Evolutionary conservation across 2,113 vertebrate species (phyloP).

Genomic region (Columba livia): DNA sequence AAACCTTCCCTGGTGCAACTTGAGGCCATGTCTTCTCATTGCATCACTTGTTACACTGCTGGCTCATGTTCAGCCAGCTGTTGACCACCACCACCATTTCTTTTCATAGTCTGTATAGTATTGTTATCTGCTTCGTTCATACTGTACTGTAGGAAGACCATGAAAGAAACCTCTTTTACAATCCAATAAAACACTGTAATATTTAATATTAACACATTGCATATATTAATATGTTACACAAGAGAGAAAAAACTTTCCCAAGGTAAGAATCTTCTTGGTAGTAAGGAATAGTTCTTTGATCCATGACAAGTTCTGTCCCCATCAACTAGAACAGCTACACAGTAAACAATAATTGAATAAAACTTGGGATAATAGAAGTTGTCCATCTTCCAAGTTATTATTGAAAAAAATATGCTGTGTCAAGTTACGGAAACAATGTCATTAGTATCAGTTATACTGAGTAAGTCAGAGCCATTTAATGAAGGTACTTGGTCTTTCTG

Average conservation of each 20-base stretch:
- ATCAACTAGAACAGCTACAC: neutral
- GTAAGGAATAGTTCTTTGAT: neutral
- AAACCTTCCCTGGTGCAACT: too few relatives aligned
- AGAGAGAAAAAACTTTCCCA: neutral
- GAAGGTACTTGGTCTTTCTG: neutral
- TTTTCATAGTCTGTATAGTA: neutral
- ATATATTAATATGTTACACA: neutral
- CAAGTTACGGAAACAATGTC: neutral
- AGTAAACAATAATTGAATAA: neutral
- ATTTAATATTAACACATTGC: neutral
- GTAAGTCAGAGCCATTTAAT: neutral
- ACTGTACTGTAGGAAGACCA: neutral
- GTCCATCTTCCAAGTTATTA: neutral
- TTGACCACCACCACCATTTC: accelerated
- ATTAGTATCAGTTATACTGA: neutral
- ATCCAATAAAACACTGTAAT: neutral
- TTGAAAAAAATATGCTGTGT: neutral
- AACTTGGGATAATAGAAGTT: neutral
- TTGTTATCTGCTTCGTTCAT: accelerated
- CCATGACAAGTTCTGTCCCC: neutral
- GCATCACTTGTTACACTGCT: neutral
- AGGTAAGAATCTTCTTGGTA: neutral
- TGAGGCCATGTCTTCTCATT: too few relatives aligned
- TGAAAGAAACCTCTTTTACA: neutral
- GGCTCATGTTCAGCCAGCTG: accelerated